A percentile compares a stretch with the other conserved stretches of the same genome.
phyloP scores from a whole-genome alignment of 1,140 invertebrate genomes.

The Rhyacophila brunnea region DNA sequence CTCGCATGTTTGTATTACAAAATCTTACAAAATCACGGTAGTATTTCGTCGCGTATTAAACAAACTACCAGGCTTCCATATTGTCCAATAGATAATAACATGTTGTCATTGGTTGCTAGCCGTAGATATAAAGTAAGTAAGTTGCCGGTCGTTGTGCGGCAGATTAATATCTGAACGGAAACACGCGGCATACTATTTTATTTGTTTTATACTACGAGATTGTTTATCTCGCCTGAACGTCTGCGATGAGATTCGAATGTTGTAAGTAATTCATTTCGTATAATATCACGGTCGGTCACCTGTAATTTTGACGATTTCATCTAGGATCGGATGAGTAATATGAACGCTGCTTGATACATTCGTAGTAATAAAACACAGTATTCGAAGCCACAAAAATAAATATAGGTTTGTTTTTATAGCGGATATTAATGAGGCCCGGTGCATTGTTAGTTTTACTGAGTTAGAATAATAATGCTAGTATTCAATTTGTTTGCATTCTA shows the following conservation, averaged over 20 bases:
- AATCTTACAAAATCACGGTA: background rate
- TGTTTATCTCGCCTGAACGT: slow-evolving; percentile 27
- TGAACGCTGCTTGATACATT: background rate
- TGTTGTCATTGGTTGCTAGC: background rate
- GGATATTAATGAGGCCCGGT: no score
- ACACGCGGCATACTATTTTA: slow-evolving; percentile 27
- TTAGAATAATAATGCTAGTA: no score
- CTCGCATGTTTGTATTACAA: no score
- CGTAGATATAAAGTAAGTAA: no score
- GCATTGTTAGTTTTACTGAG: no score
- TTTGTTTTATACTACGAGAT: slow-evolving; percentile 23
- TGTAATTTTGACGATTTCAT: slow-evolving; percentile 30
- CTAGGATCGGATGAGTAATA: slow-evolving; percentile 7
- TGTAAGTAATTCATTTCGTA: slow-evolving; percentile 20
- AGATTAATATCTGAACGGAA: slow-evolving; percentile 17
- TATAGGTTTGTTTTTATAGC: no score
- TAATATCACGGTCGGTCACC: slow-evolving; percentile 22
- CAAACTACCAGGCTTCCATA: no score
- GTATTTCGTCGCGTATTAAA: background rate
- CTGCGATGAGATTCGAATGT: slow-evolving; percentile 19
- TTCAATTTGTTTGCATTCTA: no score
- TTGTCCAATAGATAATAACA: slow-evolving; percentile 9
- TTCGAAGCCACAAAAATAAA: no score
- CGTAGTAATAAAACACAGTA: no score
- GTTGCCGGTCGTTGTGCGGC: background rate